phyloP scores from a whole-genome alignment of 2,888 invertebrate species.

The Entomobrya proxima region DNA sequence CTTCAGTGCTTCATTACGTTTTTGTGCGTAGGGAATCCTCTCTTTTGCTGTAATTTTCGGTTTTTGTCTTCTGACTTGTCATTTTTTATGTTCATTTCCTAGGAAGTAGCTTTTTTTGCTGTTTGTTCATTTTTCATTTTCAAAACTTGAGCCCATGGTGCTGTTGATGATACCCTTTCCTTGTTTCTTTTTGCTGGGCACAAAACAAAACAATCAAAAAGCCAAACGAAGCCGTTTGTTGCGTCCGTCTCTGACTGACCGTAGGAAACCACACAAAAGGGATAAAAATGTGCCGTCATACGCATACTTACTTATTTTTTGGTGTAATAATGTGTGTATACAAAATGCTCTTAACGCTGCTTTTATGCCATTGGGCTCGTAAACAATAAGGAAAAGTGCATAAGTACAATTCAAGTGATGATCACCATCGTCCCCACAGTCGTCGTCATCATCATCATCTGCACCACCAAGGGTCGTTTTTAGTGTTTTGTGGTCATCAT shows the following conservation, averaged over 20 bases:
- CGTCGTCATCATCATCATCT: not conserved
- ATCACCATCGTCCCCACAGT: no score
- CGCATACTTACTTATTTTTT: not conserved
- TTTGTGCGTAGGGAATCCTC: not conserved
- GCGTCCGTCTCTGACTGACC: not conserved
- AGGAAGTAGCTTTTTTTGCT: slow-evolving; percentile 39
- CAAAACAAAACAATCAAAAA: slow-evolving; percentile 17
- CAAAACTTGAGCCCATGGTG: not conserved
- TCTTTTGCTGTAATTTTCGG: not conserved
- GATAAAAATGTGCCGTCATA: slow-evolving; percentile 27
- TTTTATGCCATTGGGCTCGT: no score
- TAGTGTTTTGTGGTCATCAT: slow-evolving; percentile 4
- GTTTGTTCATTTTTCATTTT: slow-evolving; percentile 32
- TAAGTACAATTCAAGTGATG: no score
- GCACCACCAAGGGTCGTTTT: not conserved
- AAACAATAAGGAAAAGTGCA: not conserved
- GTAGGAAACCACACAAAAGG: slow-evolving; percentile 43
- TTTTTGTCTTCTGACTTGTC: slow-evolving; percentile 29
- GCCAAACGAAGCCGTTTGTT: slow-evolving; percentile 21
- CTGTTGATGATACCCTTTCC: slow-evolving; percentile 33
- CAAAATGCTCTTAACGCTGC: not conserved
- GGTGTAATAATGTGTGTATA: not conserved
- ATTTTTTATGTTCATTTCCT: slow-evolving; percentile 44
- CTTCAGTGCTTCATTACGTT: not conserved
- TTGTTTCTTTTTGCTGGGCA: not conserved